phyloP scores from a whole-genome alignment of 2,888 invertebrate genomes.

The Nephrotoma guestfalica region DNA sequence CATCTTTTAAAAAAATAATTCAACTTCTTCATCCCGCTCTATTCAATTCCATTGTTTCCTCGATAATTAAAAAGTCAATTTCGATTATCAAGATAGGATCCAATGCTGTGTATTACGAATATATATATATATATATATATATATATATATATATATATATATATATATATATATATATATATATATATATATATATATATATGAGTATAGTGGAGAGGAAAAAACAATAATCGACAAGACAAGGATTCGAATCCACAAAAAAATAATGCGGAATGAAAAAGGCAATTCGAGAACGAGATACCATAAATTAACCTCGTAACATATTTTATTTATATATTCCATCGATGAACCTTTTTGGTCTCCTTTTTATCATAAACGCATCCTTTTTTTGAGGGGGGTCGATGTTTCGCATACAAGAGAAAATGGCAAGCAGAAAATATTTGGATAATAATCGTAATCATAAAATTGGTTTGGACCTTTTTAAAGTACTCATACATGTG shows the following conservation, averaged over 20 bases:
- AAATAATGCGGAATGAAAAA: neutral
- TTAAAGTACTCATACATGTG: neutral
- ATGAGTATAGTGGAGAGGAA: too few species aligned
- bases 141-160: neutral
- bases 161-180: too few species aligned
- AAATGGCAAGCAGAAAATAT: neutral
- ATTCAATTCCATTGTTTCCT: neutral
- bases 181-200: too few species aligned
- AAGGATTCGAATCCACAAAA: too few species aligned
- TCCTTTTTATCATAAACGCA: neutral
- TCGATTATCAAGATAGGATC: neutral
- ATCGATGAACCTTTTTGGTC: neutral
- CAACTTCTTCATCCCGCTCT: neutral
- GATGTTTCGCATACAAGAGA: neutral
- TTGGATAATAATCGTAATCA: neutral
- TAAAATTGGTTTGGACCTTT: neutral
- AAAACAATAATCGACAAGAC: too few species aligned
- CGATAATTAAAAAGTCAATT: neutral
- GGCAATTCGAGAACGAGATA: neutral
- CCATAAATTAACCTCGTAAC: constrained; percentile 2
- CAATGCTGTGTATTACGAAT: neutral
- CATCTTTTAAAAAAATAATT: neutral
- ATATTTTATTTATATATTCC: neutral
- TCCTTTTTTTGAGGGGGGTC: neutral
- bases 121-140: neutral